Conservation (phyloP, 2,888 invertebrate genomes). For the Autographa gamma region DNA sequence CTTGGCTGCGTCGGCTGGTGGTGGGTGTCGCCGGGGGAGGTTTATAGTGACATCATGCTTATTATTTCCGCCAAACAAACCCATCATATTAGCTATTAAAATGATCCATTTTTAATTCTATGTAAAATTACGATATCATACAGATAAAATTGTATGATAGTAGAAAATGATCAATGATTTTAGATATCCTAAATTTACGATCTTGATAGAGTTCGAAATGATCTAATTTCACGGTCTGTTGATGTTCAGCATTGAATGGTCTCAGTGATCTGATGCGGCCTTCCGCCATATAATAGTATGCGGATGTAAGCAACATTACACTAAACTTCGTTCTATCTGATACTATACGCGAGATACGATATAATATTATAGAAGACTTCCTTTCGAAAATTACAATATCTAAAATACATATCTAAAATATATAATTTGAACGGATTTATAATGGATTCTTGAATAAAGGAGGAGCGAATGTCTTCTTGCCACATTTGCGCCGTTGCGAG, state of each 20-base stretch:
- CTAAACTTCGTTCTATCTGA: slow-evolving; percentile 25
- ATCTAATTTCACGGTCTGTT: slow-evolving; percentile 39
- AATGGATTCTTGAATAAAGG: neutral
- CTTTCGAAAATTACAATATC: neutral
- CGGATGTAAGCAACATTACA: slow-evolving; percentile 49
- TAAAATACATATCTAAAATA: too few species aligned
- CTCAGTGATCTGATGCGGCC: slow-evolving; percentile 28
- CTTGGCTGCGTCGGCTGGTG: neutral
- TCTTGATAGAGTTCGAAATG: slow-evolving; percentile 30
- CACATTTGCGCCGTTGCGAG: too few species aligned
- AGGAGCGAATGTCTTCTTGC: neutral
- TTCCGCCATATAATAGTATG: slow-evolving; percentile 28
- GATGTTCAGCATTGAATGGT: slow-evolving; percentile 28
- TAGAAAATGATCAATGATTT: neutral
- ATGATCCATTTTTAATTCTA: neutral
- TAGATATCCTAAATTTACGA: slow-evolving; percentile 10
- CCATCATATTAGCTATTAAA: neutral
- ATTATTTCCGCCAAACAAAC: neutral
- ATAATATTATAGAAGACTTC: slow-evolving; percentile 14
- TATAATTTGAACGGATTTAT: too few species aligned
- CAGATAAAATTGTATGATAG: neutral
- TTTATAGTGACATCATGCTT: neutral
- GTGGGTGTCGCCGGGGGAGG: neutral
- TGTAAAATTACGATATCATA: neutral
- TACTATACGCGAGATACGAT: slow-evolving; percentile 10